These are phyloP conservation scores for Pseudomyrmex dendroicus DNA, from an alignment of 1,140 invertebrate species.

Conservation along the genomic window DNA sequence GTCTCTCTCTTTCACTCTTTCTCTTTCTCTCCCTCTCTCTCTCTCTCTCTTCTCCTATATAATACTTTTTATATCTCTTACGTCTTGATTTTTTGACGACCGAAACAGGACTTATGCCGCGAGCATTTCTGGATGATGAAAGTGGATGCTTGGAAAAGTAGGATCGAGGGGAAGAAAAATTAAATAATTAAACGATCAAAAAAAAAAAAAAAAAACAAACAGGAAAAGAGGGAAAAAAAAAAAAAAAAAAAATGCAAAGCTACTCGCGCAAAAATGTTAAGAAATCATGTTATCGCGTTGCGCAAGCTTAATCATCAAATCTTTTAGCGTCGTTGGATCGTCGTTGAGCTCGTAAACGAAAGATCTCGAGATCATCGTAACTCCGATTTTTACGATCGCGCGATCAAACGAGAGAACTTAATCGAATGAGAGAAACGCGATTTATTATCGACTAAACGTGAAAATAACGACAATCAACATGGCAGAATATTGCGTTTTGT, in stretches of 20 bases:
- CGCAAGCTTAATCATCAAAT: neutral
- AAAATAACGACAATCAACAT: neutral
- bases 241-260: slow-evolving; percentile 17
- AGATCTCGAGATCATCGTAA: neutral
- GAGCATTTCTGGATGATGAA: neutral
- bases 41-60: slow-evolving; percentile 30
- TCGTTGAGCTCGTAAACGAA: neutral
- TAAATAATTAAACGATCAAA: neutral
- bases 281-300: too few relatives aligned
- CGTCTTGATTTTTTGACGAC: slow-evolving; percentile 5
- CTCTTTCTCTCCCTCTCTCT: slow-evolving; percentile 38
- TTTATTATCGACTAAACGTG: neutral
- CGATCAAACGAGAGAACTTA: slow-evolving; percentile 1
- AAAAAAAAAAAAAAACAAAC: neutral
- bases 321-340: slow-evolving; percentile 1
- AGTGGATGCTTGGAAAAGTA: neutral
- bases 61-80: neutral
- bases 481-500: too few relatives aligned
- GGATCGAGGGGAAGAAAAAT: slow-evolving; percentile 20
- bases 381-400: neutral
- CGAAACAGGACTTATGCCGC: slow-evolving; percentile 26
- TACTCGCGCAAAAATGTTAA: neutral
- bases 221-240: neutral
- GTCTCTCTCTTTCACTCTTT: slow-evolving; percentile 31
- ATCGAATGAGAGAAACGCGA: slow-evolving; percentile 12